Conservation (phyloP, 2,888 invertebrate species). For the Bugula neritina region DNA sequence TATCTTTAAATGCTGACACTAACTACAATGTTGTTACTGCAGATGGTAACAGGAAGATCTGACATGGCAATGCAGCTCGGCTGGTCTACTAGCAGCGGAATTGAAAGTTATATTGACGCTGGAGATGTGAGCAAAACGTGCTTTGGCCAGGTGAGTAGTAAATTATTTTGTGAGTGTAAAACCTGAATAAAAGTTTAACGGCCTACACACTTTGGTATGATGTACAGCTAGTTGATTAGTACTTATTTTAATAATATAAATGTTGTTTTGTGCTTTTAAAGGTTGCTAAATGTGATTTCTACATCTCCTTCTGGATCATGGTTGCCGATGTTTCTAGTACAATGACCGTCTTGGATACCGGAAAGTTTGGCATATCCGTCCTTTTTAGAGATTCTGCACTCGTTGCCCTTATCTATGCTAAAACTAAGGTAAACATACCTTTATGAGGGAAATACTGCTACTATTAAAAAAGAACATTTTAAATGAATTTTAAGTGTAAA, state of each 20-base stretch:
- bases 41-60: background rate
- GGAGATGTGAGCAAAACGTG: background rate
- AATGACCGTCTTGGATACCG: constrained; percentile 18
- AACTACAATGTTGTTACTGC: too few relatives aligned
- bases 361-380: background rate
- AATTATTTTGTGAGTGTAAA: too few relatives aligned
- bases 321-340: background rate
- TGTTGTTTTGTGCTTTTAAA: too few relatives aligned
- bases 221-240: too few relatives aligned
- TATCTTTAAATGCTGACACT: too few relatives aligned
- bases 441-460: too few relatives aligned
- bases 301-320: constrained; percentile 20
- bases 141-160: constrained; percentile 20
- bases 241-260: too few relatives aligned
- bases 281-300: background rate
- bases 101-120: constrained; percentile 7
- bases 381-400: background rate
- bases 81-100: background rate
- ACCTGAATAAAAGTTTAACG: too few relatives aligned
- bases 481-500: too few relatives aligned
- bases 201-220: too few relatives aligned
- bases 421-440: too few relatives aligned
- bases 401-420: background rate
- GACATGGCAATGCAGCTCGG: constrained; percentile 1
- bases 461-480: too few relatives aligned